Base-by-base conservation (phyloP, 2,797 vertebrate species). In the Sciaenops ocellatus region DNA sequence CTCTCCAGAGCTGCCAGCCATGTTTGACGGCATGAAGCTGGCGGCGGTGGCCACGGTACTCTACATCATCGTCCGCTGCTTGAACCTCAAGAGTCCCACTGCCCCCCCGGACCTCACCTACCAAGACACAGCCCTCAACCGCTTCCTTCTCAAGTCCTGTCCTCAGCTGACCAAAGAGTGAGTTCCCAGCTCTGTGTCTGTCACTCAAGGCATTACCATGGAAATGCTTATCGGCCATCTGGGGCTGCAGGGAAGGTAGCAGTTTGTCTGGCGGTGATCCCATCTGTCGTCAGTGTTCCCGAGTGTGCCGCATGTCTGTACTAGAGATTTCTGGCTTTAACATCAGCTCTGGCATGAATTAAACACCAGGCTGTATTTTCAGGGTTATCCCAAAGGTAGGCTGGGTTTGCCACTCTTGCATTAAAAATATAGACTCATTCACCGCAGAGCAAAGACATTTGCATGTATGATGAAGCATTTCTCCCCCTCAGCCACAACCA, bases 131-230 rank as follows among this genome's bases (percentile, higher is more conserved):
- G 91, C 96, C 30, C 95, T 99, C 79, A 97, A 96, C 4, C 96
- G 91, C 50, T 99, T 98, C 79, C 95, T 99, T 1, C 93, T 99
- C 71, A 99, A 99, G 90, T 99, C 97, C 82, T 99, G 98, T 88
- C 94, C 97, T 17, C 96, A 97, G 82, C 87, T 99, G 90, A 98
- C 96, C 96, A 99, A 98, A 98, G 98, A 99, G 98, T 99, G 92
- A 98, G 98, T 69, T 52, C 20, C 28, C 20, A n/a, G 55, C 30
- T 81, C 41, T 95, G 0, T 95, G 50, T 81, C 42, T 81, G 80
- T 86, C 69, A 66, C 34, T 80, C 41, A 68, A 54, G n/a, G 18
- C 1, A 63, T 92, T 87, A 9, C 84, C 80, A 69, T 70, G 74
- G 86, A 65, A 71, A 86, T 56, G 60, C 46, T 69, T 22, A 24